phyloP scores from a whole-genome alignment of 2,888 invertebrate genomes.

The Xanthorhoe designata region DNA sequence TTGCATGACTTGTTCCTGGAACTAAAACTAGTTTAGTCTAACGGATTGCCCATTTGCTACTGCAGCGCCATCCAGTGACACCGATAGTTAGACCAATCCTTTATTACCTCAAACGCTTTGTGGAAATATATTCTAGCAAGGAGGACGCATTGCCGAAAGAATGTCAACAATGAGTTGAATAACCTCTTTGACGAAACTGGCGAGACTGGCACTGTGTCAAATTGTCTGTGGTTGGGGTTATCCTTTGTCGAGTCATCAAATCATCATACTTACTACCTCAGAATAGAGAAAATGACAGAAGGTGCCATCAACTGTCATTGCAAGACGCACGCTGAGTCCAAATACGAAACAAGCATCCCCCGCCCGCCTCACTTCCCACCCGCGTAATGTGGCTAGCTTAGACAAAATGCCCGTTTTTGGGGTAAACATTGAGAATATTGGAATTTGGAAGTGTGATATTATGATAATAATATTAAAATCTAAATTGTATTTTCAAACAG shows the following conservation, averaged over 20 bases:
- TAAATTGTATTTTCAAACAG: too few relatives aligned
- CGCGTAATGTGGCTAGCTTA: too few relatives aligned
- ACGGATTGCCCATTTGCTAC: slow-evolving; percentile 5
- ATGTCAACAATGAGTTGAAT: slow-evolving; percentile 24
- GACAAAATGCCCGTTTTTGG: too few relatives aligned
- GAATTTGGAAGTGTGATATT: too few relatives aligned
- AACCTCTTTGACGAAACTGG: slow-evolving; percentile 16
- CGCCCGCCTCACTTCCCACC: too few relatives aligned
- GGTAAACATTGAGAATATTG: too few relatives aligned
- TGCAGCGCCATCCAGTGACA: slow-evolving; percentile 23
- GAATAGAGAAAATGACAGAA: too few relatives aligned
- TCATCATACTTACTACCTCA: slow-evolving; percentile 3
- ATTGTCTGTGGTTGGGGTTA: slow-evolving; percentile 18
- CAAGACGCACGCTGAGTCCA: too few relatives aligned
- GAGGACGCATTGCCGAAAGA: slow-evolving; percentile 20
- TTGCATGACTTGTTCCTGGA: slow-evolving; percentile 15
- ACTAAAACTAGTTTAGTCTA: slow-evolving; percentile 21
- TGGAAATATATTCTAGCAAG: slow-evolving; percentile 11
- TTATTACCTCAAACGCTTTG: slow-evolving; percentile 18
- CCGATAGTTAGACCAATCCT: background rate
- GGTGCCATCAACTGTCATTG: too few relatives aligned
- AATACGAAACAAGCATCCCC: too few relatives aligned
- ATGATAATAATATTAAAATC: too few relatives aligned
- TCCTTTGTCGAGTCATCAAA: slow-evolving; percentile 24
- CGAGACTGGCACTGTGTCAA: slow-evolving; percentile 18